Evolutionary conservation across 2,888 invertebrate genomes (phyloP).

Genomic region (Uloborus plumipes): DNA sequence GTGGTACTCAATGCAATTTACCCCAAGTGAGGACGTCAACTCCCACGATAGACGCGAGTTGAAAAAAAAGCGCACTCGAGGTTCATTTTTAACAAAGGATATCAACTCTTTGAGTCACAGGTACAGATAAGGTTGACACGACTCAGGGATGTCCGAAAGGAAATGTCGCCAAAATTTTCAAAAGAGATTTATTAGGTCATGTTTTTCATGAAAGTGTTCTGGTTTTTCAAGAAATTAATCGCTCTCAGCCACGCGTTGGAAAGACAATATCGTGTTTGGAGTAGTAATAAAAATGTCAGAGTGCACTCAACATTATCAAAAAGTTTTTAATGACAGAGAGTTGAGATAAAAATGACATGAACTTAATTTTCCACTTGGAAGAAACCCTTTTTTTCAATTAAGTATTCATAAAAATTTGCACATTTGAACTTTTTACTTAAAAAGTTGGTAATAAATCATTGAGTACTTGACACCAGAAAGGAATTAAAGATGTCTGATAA

Average conservation of each 20-base stretch:
- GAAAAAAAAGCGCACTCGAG: slow-evolving; percentile 13
- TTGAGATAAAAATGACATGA: too few species aligned
- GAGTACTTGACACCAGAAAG: too few species aligned
- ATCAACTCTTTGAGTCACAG: slow-evolving; percentile 14
- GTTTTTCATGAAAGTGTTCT: slow-evolving; percentile 9
- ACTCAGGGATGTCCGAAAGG: slow-evolving; percentile 6
- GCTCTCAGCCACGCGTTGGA: neutral
- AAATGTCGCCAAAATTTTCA: neutral
- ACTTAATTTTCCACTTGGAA: too few species aligned
- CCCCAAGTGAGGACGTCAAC: slow-evolving; percentile 15
- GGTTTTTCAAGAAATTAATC: slow-evolving; percentile 6
- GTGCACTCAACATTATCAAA: too few species aligned
- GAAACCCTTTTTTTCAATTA: too few species aligned
- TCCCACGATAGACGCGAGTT: neutral
- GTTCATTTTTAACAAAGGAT: slow-evolving; percentile 8
- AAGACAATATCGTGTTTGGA: too few species aligned
- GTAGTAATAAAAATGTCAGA: too few species aligned
- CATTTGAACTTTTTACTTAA: too few species aligned
- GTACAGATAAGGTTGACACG: slow-evolving; percentile 25
- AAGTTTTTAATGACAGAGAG: too few species aligned
- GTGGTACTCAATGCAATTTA: slow-evolving; percentile 15
- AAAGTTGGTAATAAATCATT: too few species aligned
- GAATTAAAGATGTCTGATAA: too few species aligned
- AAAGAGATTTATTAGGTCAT: slow-evolving; percentile 42
- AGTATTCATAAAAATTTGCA: too few species aligned